Conservation (phyloP, 2,888 invertebrate species). For the Leucoma salicis region DNA sequence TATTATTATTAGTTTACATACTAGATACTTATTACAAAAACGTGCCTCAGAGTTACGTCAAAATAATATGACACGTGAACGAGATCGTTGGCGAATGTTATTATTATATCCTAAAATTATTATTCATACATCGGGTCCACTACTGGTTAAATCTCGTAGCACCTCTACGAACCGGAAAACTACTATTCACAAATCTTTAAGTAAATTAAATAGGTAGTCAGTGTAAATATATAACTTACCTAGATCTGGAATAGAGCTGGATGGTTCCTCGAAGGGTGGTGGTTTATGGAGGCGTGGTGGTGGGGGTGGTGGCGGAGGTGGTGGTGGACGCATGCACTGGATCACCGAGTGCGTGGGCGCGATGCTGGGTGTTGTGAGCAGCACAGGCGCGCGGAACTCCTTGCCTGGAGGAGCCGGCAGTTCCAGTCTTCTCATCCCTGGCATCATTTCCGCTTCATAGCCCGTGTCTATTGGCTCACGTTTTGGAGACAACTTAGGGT, state of each 20-base stretch:
- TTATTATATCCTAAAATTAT: not conserved
- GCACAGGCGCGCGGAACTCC: constrained; percentile 74
- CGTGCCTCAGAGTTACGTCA: constrained; percentile 11
- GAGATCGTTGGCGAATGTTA: constrained; percentile 14
- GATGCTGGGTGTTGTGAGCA: constrained; percentile 60
- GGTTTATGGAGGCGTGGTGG: constrained; percentile 75
- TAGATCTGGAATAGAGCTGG: constrained; percentile 93
- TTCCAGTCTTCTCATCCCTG: constrained; percentile 63
- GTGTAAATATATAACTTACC: constrained; percentile 82
- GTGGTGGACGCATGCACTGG: constrained; percentile 78
- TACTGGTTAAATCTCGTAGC: constrained; percentile 15
- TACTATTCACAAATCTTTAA: not conserved
- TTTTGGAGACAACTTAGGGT: constrained; percentile 69
- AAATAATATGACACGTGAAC: constrained; percentile 26
- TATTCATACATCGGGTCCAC: not conserved
- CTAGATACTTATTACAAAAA: constrained; percentile 7
- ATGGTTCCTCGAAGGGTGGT: constrained; percentile 88
- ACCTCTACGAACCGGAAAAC: not conserved
- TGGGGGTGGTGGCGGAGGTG: constrained; percentile 77
- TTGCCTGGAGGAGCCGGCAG: constrained; percentile 74
- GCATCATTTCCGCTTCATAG: constrained; percentile 65
- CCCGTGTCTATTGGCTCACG: constrained; percentile 64
- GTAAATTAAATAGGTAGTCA: no score
- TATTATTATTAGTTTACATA: constrained; percentile 1
- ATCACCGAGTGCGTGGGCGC: constrained; percentile 69